Evolutionary conservation across 2,113 vertebrate genomes (phyloP).

Genomic region (Hylia prasina): DNA sequence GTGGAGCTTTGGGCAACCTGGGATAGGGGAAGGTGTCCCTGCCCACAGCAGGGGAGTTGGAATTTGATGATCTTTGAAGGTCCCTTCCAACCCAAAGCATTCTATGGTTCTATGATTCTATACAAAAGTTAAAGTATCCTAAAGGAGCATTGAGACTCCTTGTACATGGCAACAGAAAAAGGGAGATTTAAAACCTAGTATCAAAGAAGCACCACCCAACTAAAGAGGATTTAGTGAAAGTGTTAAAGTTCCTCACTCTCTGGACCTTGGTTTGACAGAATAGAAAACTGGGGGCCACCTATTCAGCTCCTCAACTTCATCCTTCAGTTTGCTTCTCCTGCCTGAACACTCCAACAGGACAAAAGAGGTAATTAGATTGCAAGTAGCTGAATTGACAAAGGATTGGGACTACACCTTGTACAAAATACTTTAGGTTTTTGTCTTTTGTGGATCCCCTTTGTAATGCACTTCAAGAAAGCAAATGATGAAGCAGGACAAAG

Average conservation of each 20-base stretch:
- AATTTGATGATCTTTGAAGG: not conserved
- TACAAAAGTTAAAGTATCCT: not conserved
- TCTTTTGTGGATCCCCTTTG: not conserved
- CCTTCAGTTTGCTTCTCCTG: not conserved
- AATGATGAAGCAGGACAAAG: not conserved
- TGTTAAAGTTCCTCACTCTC: not conserved
- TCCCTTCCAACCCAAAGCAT: not conserved
- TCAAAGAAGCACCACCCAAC: not conserved
- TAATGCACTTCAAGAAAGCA: not conserved
- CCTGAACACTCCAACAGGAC: not conserved
- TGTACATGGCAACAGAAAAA: not conserved
- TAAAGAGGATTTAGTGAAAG: not conserved
- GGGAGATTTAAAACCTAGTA: not conserved
- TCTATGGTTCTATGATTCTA: not conserved
- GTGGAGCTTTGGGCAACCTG: not conserved
- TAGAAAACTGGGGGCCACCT: not conserved
- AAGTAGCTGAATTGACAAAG: not conserved
- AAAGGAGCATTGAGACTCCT: not conserved
- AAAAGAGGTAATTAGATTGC: not conserved
- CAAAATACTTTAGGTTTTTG: not conserved
- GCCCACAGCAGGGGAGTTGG: not conserved
- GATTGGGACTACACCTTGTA: not conserved
- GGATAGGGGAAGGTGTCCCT: not conserved
- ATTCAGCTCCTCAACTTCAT: not conserved
- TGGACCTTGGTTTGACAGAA: not conserved